phyloP scores from a whole-genome alignment of 2,888 invertebrate species.

The Gymnoscelis rufifasciata region DNA sequence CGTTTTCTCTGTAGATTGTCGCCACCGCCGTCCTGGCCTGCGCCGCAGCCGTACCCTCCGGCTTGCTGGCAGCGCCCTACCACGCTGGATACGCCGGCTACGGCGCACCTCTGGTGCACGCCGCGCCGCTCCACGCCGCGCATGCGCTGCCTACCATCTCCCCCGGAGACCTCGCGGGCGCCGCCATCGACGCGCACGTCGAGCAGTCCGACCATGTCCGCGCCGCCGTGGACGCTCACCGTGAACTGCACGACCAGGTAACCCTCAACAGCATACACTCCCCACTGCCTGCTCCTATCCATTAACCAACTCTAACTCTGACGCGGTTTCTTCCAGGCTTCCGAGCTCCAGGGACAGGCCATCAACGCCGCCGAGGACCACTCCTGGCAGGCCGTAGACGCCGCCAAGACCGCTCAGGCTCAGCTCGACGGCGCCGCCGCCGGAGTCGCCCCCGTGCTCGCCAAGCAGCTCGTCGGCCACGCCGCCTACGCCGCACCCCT shows the following conservation, averaged over 20 bases:
- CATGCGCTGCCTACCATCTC: constrained; percentile 65
- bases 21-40: constrained; percentile 74
- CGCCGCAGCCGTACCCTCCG: constrained; percentile 68
- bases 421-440: constrained; percentile 31
- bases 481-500: constrained; percentile 37
- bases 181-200: constrained; percentile 70
- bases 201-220: constrained; percentile 69
- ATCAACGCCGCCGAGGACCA: constrained; percentile 71
- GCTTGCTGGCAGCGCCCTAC: constrained; percentile 58
- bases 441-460: constrained; percentile 26
- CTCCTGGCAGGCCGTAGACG: constrained; percentile 66
- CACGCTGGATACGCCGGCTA: constrained; percentile 25
- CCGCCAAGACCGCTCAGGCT: constrained; percentile 33
- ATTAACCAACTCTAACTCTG: neutral
- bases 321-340: constrained; percentile 33
- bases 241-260: constrained; percentile 65
- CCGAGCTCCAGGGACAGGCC: constrained; percentile 66
- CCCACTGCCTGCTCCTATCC: no score
- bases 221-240: constrained; percentile 64
- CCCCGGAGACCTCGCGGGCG: constrained; percentile 64
- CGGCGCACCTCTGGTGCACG: constrained; percentile 41
- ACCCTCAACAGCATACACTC: no score
- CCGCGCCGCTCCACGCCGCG: constrained; percentile 40
- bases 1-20: constrained; percentile 67
- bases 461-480: constrained; percentile 33